A percentile compares a stretch with the other conserved stretches of the same genome.
Conservation (phyloP, 2,113 vertebrate genomes). For the Sylvilagus bachmani region DNA sequence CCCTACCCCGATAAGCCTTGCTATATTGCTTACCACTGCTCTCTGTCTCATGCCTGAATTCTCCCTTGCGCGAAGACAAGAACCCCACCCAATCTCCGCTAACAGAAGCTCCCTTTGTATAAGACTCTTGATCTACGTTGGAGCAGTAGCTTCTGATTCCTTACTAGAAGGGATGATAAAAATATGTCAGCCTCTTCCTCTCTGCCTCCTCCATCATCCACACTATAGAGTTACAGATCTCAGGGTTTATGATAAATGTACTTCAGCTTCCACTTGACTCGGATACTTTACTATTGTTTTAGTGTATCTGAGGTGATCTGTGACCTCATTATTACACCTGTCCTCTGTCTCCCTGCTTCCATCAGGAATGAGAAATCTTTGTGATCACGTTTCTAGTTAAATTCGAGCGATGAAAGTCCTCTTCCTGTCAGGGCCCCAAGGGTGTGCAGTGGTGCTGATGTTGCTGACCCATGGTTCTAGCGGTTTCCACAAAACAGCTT, state of each 20-base stretch:
- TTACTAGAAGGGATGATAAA: not conserved
- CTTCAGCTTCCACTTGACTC: constrained; percentile 18
- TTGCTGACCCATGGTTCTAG: not conserved
- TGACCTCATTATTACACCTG: not conserved
- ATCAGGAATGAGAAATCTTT: constrained; percentile 13
- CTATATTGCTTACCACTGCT: too few relatives aligned
- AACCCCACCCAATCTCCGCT: too few relatives aligned
- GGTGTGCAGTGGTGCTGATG: not conserved
- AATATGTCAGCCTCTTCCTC: not conserved
- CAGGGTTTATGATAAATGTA: constrained; percentile 34
- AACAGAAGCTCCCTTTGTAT: not conserved
- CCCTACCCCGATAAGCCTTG: too few relatives aligned
- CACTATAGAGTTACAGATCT: not conserved
- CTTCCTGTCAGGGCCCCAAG: not conserved
- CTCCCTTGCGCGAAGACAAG: too few relatives aligned
- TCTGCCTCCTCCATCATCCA: not conserved
- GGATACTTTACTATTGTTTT: constrained; percentile 26
- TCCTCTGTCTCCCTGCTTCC: not conserved
- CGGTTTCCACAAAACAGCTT: not conserved
- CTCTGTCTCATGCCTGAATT: too few relatives aligned
- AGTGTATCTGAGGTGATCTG: not conserved
- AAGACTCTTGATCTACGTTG: not conserved
- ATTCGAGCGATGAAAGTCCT: not conserved
- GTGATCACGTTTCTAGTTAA: constrained; percentile 38
- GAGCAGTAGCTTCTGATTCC: not conserved